A percentile compares a stretch with the other conserved stretches of the same genome.
phyloP scores from a whole-genome alignment of 2,113 vertebrate species.

The Lasiurus cinereus region DNA sequence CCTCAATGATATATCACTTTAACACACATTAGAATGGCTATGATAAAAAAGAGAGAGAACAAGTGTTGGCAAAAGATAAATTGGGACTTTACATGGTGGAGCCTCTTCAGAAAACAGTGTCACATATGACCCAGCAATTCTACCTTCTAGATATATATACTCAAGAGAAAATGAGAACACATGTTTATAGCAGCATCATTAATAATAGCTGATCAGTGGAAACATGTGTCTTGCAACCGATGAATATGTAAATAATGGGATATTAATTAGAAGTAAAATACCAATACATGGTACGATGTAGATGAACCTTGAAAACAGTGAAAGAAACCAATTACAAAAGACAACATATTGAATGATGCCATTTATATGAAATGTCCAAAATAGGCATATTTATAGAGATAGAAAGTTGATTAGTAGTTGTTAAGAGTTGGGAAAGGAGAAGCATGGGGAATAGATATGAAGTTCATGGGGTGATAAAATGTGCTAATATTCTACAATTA shows the following conservation, averaged over 20 bases:
- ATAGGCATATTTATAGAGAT: not conserved
- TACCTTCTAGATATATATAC: not conserved
- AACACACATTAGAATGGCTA: too few relatives aligned
- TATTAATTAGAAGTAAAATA: conserved; percentile 5
- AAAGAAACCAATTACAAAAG: not conserved
- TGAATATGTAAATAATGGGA: not conserved
- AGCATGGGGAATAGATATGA: not conserved
- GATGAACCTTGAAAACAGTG: not conserved
- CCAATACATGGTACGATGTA: not conserved
- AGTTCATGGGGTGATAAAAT: not conserved
- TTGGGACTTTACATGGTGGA: not conserved
- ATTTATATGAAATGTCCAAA: not conserved
- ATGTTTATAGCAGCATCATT: not conserved
- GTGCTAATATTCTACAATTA: not conserved
- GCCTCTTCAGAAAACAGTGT: not conserved
- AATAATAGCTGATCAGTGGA: not conserved
- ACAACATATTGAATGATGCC: not conserved
- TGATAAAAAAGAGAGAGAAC: not conserved
- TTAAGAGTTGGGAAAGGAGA: not conserved
- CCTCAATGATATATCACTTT: not conserved
- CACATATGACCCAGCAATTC: not conserved
- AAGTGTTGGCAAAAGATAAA: not conserved
- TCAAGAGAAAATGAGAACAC: not conserved
- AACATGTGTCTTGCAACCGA: not conserved
- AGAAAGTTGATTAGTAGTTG: not conserved